These are phyloP conservation scores for Amiota minor DNA, from an alignment of 2,888 invertebrate genomes.

Conservation along the genomic window DNA sequence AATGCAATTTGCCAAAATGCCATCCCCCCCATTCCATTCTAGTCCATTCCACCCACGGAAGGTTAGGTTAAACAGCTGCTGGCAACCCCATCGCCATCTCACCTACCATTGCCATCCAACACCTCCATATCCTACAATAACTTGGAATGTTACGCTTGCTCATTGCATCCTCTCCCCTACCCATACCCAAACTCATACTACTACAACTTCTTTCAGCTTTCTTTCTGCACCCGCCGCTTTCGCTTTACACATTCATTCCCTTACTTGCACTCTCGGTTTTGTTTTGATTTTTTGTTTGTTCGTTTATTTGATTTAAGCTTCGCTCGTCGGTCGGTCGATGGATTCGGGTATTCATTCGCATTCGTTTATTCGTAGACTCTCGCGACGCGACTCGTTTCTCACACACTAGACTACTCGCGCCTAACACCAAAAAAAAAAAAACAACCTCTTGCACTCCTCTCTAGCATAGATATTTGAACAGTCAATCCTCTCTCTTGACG, in stretches of 20 bases:
- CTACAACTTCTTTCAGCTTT: neutral
- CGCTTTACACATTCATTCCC: neutral
- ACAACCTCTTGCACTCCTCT: too few species aligned
- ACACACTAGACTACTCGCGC: too few species aligned
- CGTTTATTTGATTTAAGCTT: constrained; percentile 25
- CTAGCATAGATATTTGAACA: too few species aligned
- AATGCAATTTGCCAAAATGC: constrained; percentile 67
- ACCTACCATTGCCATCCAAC: constrained; percentile 26
- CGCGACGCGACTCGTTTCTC: too few species aligned
- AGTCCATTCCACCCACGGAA: neutral
- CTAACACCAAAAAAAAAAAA: too few species aligned
- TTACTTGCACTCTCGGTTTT: constrained; percentile 39
- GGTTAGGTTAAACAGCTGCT: too few species aligned
- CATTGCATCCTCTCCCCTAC: constrained; percentile 31
- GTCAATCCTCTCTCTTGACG: neutral
- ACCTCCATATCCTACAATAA: constrained; percentile 52
- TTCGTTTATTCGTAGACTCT: neutral
- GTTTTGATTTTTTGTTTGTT: constrained; percentile 35
- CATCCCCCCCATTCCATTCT: constrained; percentile 27
- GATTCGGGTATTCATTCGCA: constrained; percentile 2
- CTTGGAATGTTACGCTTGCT: constrained; percentile 54
- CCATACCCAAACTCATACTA: constrained; percentile 1
- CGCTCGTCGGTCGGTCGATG: too few species aligned
- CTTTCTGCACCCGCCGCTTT: constrained; percentile 21
- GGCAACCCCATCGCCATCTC: neutral